A percentile compares a stretch with the other conserved stretches of the same genome.
Conservation (phyloP, 2,113 vertebrate genomes). For the Phaethon lepturus region DNA sequence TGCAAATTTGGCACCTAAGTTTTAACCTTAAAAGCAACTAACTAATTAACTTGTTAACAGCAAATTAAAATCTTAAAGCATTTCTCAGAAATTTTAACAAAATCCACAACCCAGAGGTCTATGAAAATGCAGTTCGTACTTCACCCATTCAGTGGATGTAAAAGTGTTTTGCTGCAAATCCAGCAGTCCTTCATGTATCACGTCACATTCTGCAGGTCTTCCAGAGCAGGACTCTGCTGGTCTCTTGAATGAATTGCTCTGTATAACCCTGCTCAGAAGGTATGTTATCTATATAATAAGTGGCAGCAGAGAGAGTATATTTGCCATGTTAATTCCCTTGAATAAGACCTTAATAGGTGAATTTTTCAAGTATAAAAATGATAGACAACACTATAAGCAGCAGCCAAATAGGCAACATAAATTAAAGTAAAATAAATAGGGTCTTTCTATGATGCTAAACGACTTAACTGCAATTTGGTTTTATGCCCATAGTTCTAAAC, state of each 20-base stretch:
- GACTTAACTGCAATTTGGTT: background rate
- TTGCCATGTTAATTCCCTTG: background rate
- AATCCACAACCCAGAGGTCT: background rate
- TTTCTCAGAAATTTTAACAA: background rate
- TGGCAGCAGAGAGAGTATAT: background rate
- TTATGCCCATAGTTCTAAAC: background rate
- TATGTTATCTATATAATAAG: constrained; percentile 72
- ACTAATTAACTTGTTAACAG: background rate
- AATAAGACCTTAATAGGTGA: background rate
- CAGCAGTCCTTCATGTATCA: constrained; percentile 75
- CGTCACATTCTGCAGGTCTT: background rate
- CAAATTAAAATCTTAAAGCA: background rate
- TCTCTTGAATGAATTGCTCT: constrained; percentile 73
- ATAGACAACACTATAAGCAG: background rate
- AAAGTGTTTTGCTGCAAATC: constrained; percentile 71
- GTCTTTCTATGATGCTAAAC: background rate
- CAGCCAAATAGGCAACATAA: background rate
- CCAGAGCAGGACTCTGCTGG: background rate
- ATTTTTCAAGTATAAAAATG: background rate
- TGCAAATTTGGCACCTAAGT: background rate
- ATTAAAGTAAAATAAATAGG: background rate
- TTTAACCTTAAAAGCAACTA: background rate
- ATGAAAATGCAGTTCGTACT: constrained; percentile 37
- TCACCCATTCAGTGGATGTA: constrained; percentile 78
- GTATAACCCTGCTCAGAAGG: constrained; percentile 80